A percentile compares a stretch with the other conserved stretches of the same genome.
Evolutionary conservation across 1,140 invertebrate genomes (phyloP).

Genomic region (Solen grandis): DNA sequence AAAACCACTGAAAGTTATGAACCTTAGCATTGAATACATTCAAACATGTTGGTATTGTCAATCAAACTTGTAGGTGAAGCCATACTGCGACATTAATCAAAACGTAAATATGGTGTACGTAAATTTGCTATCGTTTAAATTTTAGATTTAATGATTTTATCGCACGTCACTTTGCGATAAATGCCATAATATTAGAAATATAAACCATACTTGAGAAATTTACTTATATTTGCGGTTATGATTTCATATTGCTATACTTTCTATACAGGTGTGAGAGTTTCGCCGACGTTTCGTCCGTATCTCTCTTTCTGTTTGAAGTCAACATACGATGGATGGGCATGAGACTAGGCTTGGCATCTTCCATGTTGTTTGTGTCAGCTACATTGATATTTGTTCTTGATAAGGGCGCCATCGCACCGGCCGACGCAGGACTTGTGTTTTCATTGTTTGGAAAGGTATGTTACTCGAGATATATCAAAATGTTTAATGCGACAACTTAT

Average conservation of each 20-base stretch:
- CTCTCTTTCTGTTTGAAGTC: conserved; percentile 82
- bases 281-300: conserved; percentile 82
- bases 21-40: too few species aligned
- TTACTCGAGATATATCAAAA: too few species aligned
- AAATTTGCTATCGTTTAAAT: neutral
- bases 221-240: neutral
- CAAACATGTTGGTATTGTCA: too few species aligned
- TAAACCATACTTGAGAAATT: neutral
- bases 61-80: neutral
- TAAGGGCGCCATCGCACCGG: conserved; percentile 82
- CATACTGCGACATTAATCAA: neutral
- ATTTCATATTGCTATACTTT: neutral
- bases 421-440: conserved; percentile 85
- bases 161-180: neutral
- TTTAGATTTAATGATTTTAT: neutral
- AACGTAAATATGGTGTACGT: neutral
- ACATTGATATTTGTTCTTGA: conserved; percentile 84
- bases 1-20: too few species aligned
- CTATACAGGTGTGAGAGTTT: conserved; percentile 82
- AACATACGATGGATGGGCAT: conserved; percentile 86
- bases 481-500: too few species aligned
- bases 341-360: conserved; percentile 83
- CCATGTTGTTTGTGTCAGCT: conserved; percentile 79
- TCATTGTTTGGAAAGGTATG: conserved; percentile 83
- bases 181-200: neutral